A percentile compares a stretch with the other conserved stretches of the same genome.
Evolutionary conservation across 2,888 invertebrate species (phyloP).

Genomic region (Aproaerema taeniolella): DNA sequence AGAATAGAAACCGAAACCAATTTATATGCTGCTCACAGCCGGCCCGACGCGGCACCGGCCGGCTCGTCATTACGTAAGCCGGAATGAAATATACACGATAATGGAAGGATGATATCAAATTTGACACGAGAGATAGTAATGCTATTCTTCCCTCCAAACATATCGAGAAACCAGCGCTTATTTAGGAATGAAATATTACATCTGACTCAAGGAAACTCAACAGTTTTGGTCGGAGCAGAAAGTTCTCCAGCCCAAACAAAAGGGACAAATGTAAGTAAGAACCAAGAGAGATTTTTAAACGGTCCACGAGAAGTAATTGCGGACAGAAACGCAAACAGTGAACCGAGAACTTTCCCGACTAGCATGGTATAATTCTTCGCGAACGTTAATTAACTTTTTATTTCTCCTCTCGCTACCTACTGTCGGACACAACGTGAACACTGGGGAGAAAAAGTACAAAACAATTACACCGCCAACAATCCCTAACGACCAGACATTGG

Average conservation of each 20-base stretch:
- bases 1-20: too few relatives aligned
- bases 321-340: constrained; percentile 25
- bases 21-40: too few relatives aligned
- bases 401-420: constrained; percentile 32
- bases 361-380: constrained; percentile 36
- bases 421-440: constrained; percentile 25
- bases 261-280: constrained; percentile 12
- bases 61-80: too few relatives aligned
- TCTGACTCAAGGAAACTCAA: too few relatives aligned
- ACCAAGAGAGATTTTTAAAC: constrained; percentile 12
- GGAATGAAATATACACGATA: too few relatives aligned
- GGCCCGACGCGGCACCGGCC: too few relatives aligned
- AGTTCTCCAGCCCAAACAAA: constrained; percentile 8
- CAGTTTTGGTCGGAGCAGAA: constrained; percentile 4
- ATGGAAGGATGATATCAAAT: too few relatives aligned
- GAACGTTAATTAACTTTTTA: constrained; percentile 52
- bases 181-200: not conserved
- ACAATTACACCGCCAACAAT: constrained; percentile 49
- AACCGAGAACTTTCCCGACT: constrained; percentile 31
- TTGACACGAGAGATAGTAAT: too few relatives aligned
- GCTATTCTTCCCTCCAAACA: too few relatives aligned
- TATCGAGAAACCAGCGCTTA: too few relatives aligned
- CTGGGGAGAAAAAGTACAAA: constrained; percentile 37
- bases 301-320: constrained; percentile 15
- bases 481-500: constrained; percentile 52